Percentiles rank a stretch among this genome's conserved stretches.
Evolutionary conservation across 2,797 vertebrate species (phyloP).

Genomic region (Calcarius lapponicus): DNA sequence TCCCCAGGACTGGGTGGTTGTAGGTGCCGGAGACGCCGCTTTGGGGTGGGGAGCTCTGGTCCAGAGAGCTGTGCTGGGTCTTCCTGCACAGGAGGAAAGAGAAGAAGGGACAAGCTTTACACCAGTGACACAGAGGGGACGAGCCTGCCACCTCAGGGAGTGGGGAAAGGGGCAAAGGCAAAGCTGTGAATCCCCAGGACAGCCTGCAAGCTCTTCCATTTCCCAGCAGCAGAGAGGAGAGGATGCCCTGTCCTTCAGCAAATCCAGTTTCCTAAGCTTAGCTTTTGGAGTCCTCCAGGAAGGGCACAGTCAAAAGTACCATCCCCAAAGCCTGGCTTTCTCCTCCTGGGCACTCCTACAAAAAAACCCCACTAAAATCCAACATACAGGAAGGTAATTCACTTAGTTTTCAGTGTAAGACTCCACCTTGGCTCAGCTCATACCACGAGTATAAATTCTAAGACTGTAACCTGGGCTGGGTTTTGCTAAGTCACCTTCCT

Average conservation of each 20-base stretch:
- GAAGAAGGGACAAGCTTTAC: not conserved
- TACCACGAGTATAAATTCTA: not conserved
- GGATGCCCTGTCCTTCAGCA: not conserved
- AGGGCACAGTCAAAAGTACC: not conserved
- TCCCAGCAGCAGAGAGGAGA: not conserved
- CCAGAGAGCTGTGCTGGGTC: constrained; percentile 97
- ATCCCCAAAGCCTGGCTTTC: not conserved
- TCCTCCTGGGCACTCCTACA: not conserved
- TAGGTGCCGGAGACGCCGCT: constrained; percentile 88
- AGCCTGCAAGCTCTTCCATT: not conserved
- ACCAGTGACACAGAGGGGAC: not conserved
- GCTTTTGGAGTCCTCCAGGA: not conserved
- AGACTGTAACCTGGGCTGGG: not conserved
- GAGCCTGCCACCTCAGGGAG: not conserved
- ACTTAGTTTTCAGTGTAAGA: not conserved
- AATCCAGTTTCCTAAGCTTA: not conserved
- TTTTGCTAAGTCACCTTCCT: not conserved
- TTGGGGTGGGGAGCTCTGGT: constrained; percentile 97
- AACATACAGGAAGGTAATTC: accelerated
- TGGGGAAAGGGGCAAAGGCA: accelerated
- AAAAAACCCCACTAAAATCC: not conserved
- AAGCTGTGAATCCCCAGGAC: not conserved
- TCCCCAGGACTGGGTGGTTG: constrained; percentile 91
- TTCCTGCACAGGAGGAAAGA: constrained; percentile 80
- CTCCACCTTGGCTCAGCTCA: not conserved